Conservation (phyloP, 1,140 invertebrate genomes). For the Cydia fagiglandana region DNA sequence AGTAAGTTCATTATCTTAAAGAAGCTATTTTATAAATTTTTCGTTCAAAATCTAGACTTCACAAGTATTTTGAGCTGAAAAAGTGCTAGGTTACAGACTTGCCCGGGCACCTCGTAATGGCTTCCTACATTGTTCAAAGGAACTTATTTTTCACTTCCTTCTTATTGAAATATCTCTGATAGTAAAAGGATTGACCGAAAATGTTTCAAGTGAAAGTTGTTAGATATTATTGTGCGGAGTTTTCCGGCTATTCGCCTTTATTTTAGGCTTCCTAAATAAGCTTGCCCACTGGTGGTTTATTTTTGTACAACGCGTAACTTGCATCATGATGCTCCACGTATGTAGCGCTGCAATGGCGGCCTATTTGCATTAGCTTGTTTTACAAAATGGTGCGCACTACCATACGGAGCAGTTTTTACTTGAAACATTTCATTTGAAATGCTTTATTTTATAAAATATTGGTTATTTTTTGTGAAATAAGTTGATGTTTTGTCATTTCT, state of each 20-base stretch:
- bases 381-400: constrained; percentile 49
- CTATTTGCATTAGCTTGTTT: constrained; percentile 39
- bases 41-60: not conserved
- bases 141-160: constrained; percentile 57
- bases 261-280: constrained; percentile 49
- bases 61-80: not conserved
- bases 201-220: constrained; percentile 69
- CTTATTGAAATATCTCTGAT: constrained; percentile 70
- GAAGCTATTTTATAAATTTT: not conserved
- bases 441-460: constrained; percentile 8
- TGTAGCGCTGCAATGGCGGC: constrained; percentile 56
- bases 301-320: constrained; percentile 62
- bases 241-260: constrained; percentile 40
- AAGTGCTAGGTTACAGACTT: constrained; percentile 30
- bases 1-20: constrained; percentile 78
- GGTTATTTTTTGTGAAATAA: constrained; percentile 8
- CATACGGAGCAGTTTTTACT: constrained; percentile 51
- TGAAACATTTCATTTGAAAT: constrained; percentile 50
- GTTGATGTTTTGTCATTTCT: constrained; percentile 46
- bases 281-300: constrained; percentile 70
- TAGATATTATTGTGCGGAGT: constrained; percentile 51
- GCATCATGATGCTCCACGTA: constrained; percentile 52
- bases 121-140: constrained; percentile 56
- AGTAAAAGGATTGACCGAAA: constrained; percentile 54
- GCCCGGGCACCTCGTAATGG: constrained; percentile 58